Conservation (phyloP, 2,113 vertebrate species). For the Monopterus albus region DNA sequence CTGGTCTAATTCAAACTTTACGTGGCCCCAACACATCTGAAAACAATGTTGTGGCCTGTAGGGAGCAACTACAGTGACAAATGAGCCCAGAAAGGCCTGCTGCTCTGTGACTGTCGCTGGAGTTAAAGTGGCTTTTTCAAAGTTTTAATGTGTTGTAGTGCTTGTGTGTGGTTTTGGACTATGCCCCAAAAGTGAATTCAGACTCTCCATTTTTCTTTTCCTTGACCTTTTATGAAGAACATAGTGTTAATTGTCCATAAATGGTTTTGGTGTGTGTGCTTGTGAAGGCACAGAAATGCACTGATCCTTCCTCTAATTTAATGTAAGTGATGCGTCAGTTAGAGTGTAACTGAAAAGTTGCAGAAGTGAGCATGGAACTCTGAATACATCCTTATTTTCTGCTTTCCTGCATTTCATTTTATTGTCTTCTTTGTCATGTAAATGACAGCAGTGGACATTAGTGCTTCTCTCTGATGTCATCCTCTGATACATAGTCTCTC, state of each 20-base stretch:
- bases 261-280: conserved; percentile 21
- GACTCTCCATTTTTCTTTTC: conserved; percentile 4
- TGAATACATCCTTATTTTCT: conserved; percentile 30
- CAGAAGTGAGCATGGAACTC: neutral
- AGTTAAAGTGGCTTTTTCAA: conserved; percentile 54
- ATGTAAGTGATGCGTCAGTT: neutral
- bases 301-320: neutral
- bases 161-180: conserved; percentile 55
- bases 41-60: conserved; percentile 61
- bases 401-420: neutral
- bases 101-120: conserved; percentile 64
- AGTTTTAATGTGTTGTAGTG: conserved; percentile 47
- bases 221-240: conserved; percentile 45
- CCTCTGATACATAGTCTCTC: neutral
- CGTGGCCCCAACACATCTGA: conserved; percentile 57
- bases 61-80: conserved; percentile 72
- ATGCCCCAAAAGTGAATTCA: conserved; percentile 12
- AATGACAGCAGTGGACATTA: neutral
- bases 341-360: neutral
- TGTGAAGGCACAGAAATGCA: neutral
- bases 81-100: conserved; percentile 60
- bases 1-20: conserved; percentile 77
- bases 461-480: conserved; percentile 17
- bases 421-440: conserved; percentile 29
- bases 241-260: conserved; percentile 53